Conservation (phyloP, 2,797 vertebrate species). For the Remorina albescens region DNA sequence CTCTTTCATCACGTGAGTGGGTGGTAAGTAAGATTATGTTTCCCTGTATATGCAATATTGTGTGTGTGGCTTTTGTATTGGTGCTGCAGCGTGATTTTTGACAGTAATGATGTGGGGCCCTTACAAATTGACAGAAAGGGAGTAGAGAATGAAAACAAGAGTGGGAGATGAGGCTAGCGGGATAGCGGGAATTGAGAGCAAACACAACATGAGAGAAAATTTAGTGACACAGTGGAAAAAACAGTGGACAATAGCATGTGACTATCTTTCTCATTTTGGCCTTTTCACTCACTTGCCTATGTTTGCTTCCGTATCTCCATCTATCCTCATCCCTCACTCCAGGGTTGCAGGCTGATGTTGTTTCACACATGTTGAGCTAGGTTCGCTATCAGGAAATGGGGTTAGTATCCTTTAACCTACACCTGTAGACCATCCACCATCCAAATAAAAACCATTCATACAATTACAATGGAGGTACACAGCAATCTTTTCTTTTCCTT, state of each 20-base stretch:
- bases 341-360: conserved; percentile 37
- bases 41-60: conserved; percentile 42
- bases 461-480: conserved; percentile 48
- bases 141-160: conserved; percentile 56
- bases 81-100: conserved; percentile 61
- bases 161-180: conserved; percentile 31
- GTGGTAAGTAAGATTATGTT: conserved; percentile 50
- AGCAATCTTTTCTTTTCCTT: conserved; percentile 28
- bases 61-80: conserved; percentile 60
- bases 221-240: conserved; percentile 32
- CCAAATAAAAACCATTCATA: conserved; percentile 45
- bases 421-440: conserved; percentile 31
- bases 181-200: conserved; percentile 37
- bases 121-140: conserved; percentile 70
- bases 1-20: conserved; percentile 65
- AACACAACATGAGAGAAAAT: conserved; percentile 34
- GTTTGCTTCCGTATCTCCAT: conserved; percentile 19
- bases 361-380: conserved; percentile 42
- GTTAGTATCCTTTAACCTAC: conserved; percentile 57
- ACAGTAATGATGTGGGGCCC: conserved; percentile 72
- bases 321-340: conserved; percentile 29
- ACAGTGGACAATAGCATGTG: conserved; percentile 39
- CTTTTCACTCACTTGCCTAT: conserved; percentile 1
- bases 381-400: conserved; percentile 62
- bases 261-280: conserved; percentile 7